Conservation (phyloP, 1,140 invertebrate genomes). For the Thaumetopoea pityocampa region DNA sequence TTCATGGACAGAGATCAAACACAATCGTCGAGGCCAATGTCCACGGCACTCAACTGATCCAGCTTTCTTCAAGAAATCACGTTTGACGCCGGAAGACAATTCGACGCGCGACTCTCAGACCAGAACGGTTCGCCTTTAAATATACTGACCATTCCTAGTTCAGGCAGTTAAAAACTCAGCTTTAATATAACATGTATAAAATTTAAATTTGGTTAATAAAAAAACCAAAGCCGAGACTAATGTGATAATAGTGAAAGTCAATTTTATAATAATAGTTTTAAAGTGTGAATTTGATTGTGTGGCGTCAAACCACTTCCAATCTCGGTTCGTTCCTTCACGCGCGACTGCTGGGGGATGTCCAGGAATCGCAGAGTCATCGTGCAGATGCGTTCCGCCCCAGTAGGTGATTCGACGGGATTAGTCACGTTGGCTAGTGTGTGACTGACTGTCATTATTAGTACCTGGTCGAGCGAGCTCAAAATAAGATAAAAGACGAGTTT, state of each 20-base stretch:
- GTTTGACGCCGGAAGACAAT: constrained; percentile 69
- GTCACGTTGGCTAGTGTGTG: constrained; percentile 11
- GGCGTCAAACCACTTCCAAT: constrained; percentile 35
- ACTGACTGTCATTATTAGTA: not conserved
- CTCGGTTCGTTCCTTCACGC: constrained; percentile 39
- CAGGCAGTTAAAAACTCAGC: constrained; percentile 19
- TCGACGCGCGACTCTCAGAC: constrained; percentile 55
- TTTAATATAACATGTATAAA: constrained; percentile 6
- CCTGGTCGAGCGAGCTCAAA: too few species aligned
- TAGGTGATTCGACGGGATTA: constrained; percentile 28
- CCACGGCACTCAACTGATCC: constrained; percentile 64
- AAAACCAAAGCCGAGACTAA: not conserved
- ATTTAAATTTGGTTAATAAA: constrained; percentile 9
- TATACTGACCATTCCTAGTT: constrained; percentile 36
- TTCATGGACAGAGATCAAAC: constrained; percentile 23
- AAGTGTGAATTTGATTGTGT: constrained; percentile 17
- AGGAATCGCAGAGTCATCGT: constrained; percentile 41
- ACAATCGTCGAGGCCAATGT: constrained; percentile 66
- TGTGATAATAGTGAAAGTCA: constrained; percentile 7
- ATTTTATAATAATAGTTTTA: not conserved
- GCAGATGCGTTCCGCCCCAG: constrained; percentile 48
- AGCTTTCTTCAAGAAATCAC: constrained; percentile 73
- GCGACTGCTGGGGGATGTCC: constrained; percentile 34
- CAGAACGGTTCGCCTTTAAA: constrained; percentile 45
- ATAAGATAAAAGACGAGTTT: too few species aligned